phyloP scores from a whole-genome alignment of 1,140 invertebrate species.

The Leguminivora glycinivorella region DNA sequence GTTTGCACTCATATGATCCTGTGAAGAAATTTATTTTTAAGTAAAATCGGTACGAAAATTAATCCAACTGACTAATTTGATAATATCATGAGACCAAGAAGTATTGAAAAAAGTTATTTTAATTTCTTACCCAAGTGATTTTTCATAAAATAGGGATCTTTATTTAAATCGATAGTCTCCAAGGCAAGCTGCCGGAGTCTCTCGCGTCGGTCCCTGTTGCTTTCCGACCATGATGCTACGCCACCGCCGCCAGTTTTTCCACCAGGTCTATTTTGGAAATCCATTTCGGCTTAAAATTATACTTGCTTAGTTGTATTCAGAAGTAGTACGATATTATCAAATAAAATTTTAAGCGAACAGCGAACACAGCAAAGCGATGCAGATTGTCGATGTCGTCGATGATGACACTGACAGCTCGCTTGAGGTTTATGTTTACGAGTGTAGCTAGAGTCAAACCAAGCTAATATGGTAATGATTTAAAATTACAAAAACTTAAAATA shows the following conservation, averaged over 20 bases:
- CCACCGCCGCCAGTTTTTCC: constrained; percentile 99
- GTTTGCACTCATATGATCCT: constrained; percentile 99
- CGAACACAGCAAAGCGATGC: not conserved
- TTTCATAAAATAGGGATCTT: constrained; percentile 99
- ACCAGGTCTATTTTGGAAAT: constrained; percentile 98
- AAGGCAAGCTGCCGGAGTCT: constrained; percentile 96
- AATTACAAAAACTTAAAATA: too few relatives aligned
- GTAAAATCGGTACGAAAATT: too few relatives aligned
- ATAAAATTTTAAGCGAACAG: not conserved
- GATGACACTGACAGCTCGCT: too few relatives aligned
- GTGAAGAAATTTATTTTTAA: constrained; percentile 45
- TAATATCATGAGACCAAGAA: too few relatives aligned
- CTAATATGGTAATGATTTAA: too few relatives aligned
- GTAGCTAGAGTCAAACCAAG: too few relatives aligned
- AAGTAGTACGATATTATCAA: not conserved
- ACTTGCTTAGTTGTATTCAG: not conserved
- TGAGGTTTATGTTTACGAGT: not conserved
- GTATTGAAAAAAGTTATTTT: not conserved
- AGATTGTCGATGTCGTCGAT: not conserved
- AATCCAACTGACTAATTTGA: too few relatives aligned
- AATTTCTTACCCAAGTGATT: constrained; percentile 90
- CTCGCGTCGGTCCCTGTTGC: constrained; percentile 97
- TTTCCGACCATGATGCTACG: constrained; percentile 99
- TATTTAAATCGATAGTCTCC: constrained; percentile 99
- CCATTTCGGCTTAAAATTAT: constrained; percentile 82